Evolutionary conservation across 1,140 invertebrate genomes (phyloP).

Genomic region (Drosophila ananassae): DNA sequence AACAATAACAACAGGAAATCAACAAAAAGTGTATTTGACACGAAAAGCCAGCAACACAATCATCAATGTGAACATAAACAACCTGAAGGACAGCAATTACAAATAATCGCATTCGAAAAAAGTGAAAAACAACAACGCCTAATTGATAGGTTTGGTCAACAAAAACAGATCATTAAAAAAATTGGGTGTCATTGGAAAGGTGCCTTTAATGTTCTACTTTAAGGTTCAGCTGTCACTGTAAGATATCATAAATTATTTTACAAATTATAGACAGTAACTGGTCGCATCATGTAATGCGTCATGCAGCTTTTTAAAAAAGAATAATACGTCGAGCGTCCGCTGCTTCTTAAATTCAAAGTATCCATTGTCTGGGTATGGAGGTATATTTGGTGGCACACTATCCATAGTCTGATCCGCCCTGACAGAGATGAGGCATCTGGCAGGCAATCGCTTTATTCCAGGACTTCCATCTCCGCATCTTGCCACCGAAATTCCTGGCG

Average conservation of each 20-base stretch:
- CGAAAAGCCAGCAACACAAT: constrained; percentile 24
- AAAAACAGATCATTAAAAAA: constrained; percentile 4
- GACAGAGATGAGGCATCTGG: constrained; percentile 24
- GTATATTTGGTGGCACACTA: constrained; percentile 11
- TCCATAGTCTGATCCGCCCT: constrained; percentile 28
- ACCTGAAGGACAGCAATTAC: constrained; percentile 19
- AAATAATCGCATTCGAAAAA: constrained; percentile 35
- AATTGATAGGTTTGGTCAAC: constrained; percentile 57
- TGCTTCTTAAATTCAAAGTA: not conserved
- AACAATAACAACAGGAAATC: constrained; percentile 32
- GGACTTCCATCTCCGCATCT: constrained; percentile 11
- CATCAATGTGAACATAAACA: constrained; percentile 34
- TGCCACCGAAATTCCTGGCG: constrained; percentile 25
- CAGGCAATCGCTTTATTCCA: constrained; percentile 46
- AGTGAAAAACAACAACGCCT: constrained; percentile 41
- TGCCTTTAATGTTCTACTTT: constrained; percentile 1
- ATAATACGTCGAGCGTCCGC: not conserved
- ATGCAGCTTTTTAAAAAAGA: not conserved
- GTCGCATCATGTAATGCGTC: no score
- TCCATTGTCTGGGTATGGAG: not conserved
- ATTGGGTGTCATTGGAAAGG: not conserved
- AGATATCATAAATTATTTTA: not conserved
- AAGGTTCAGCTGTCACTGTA: no score
- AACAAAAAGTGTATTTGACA: constrained; percentile 42
- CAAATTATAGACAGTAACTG: no score